phyloP scores from a whole-genome alignment of 1,140 invertebrate species.

The Drosophila ercepeae region DNA sequence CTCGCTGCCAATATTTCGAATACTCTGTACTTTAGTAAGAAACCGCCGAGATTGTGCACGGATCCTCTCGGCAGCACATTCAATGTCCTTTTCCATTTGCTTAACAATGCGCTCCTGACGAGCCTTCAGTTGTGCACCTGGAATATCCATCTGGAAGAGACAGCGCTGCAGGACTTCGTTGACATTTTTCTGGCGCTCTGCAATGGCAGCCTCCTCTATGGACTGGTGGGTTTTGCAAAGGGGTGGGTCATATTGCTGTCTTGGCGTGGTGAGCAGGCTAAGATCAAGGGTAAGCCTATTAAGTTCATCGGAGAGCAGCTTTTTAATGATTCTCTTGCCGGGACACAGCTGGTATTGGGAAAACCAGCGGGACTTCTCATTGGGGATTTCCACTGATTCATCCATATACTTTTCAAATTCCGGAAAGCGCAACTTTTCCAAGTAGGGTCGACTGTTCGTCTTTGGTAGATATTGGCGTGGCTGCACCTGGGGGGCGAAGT shows the following conservation, averaged over 20 bases:
- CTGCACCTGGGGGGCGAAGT: constrained; percentile 16
- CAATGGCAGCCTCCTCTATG: neutral
- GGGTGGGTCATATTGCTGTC: neutral
- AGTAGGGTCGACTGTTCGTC: neutral
- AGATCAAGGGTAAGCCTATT: constrained; percentile 1
- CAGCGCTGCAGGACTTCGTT: neutral
- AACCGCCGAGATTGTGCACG: neutral
- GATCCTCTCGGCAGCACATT: constrained; percentile 18
- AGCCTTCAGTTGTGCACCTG: neutral
- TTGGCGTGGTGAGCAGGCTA: neutral
- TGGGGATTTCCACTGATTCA: constrained; percentile 12
- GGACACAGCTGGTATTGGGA: constrained; percentile 28
- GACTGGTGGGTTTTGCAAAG: constrained; percentile 19
- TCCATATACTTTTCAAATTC: constrained; percentile 9
- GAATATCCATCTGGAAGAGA: constrained; percentile 6
- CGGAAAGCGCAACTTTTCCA: constrained; percentile 11
- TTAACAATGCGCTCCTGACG: constrained; percentile 8
- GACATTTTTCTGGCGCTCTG: constrained; percentile 1
- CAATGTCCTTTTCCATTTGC: constrained; percentile 44
- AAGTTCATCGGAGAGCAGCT: constrained; percentile 16
- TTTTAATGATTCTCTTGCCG: constrained; percentile 22
- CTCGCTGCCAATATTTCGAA: neutral
- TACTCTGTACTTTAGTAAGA: neutral
- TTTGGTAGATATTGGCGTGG: constrained; percentile 11
- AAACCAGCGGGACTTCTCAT: constrained; percentile 35